phyloP scores from a whole-genome alignment of 1,140 invertebrate genomes.

The Bombus pascuorum region DNA sequence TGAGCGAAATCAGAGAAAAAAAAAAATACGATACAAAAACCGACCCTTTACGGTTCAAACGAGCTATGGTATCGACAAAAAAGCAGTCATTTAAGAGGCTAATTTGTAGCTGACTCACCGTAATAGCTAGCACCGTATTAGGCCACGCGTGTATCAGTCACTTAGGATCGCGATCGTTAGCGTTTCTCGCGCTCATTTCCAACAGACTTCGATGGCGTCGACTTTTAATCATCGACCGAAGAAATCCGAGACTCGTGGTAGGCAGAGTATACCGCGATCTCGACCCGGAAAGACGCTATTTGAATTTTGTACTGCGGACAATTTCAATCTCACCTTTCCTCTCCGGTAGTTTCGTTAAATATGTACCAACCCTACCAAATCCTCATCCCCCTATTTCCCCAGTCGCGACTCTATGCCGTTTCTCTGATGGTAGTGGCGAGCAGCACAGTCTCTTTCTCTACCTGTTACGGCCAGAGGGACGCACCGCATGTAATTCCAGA shows the following conservation, averaged over 20 bases:
- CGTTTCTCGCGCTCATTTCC: background rate
- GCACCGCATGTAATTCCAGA: constrained; percentile 68
- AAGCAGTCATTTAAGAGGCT: background rate
- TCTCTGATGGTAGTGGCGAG: background rate
- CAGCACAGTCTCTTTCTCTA: background rate
- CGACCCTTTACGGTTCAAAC: too few relatives aligned
- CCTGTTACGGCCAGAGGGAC: constrained; percentile 35
- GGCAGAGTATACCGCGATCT: constrained; percentile 19
- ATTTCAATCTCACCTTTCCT: constrained; percentile 36
- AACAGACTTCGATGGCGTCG: background rate
- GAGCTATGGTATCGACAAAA: background rate
- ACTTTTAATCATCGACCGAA: constrained; percentile 19
- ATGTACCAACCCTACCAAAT: constrained; percentile 10
- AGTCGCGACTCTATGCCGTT: background rate
- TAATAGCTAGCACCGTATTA: background rate
- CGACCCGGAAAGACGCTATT: constrained; percentile 36
- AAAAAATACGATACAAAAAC: background rate
- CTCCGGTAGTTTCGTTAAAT: constrained; percentile 12
- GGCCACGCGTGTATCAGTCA: too few relatives aligned
- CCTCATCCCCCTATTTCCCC: background rate
- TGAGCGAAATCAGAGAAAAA: background rate
- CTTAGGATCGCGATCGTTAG: constrained; percentile 40
- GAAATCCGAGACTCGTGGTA: background rate
- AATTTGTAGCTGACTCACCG: background rate
- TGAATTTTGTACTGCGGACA: constrained; percentile 48